Percentiles rank a stretch among this genome's conserved stretches.
Evolutionary conservation across 2,797 vertebrate species (phyloP).

Genomic region (Acestrorhynchus altus): DNA sequence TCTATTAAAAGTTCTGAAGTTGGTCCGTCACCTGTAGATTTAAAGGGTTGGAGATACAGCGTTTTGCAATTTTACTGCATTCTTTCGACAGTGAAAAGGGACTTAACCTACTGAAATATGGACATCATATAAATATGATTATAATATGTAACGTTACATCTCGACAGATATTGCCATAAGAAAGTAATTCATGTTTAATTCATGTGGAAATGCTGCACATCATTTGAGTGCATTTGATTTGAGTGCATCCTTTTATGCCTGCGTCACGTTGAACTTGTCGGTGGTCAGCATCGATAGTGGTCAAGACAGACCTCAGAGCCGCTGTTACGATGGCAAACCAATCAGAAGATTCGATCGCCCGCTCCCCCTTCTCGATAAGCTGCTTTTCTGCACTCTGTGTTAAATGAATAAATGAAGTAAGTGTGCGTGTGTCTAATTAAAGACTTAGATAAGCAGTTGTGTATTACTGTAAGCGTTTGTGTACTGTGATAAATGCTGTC

Average conservation of each 20-base stretch:
- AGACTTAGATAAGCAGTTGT: constrained; percentile 65
- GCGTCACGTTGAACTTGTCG: background rate
- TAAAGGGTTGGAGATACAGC: too few relatives aligned
- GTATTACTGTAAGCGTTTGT: constrained; percentile 43
- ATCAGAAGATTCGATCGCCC: constrained; percentile 7
- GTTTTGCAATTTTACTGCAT: too few relatives aligned
- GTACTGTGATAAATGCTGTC: constrained; percentile 72
- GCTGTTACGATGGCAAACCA: background rate
- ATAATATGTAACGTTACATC: too few relatives aligned
- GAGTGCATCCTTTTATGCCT: background rate
- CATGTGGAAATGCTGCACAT: background rate
- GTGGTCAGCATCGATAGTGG: background rate
- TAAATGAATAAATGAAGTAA: background rate
- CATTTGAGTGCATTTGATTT: background rate
- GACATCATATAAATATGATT: too few relatives aligned
- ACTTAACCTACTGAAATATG: too few relatives aligned
- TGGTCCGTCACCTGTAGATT: too few relatives aligned
- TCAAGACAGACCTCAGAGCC: background rate
- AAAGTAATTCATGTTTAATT: too few relatives aligned
- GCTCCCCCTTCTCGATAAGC: background rate
- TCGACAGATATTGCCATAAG: too few relatives aligned
- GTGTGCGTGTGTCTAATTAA: constrained; percentile 38
- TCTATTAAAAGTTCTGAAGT: too few relatives aligned
- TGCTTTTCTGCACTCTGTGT: background rate
- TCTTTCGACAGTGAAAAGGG: too few relatives aligned